These are phyloP conservation scores for Boulengerochromis microlepis DNA, from an alignment of 2,113 vertebrate genomes.

Conservation along the genomic window DNA sequence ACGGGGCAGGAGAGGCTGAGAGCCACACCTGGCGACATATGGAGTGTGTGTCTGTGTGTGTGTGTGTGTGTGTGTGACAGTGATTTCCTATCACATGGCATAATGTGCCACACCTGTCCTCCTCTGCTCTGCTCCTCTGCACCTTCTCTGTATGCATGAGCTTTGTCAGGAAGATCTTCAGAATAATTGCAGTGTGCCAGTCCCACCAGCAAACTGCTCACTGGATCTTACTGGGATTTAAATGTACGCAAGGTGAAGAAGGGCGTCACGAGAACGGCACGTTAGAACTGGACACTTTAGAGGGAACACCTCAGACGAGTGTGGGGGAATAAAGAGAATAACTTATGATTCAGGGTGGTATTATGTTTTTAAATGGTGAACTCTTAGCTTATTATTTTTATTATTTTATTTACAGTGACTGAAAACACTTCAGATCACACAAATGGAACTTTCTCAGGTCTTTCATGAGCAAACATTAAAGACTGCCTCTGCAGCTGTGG, in stretches of 20 bases:
- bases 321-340: neutral
- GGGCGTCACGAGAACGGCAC: fast-evolving
- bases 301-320: fast-evolving
- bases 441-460: neutral
- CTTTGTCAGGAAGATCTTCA: neutral
- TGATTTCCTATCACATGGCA: constrained; percentile 17
- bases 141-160: neutral
- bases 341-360: fast-evolving
- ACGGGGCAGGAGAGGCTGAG: constrained; percentile 54
- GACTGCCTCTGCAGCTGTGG: fast-evolving
- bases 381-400: neutral
- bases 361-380: neutral
- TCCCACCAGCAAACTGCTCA: neutral
- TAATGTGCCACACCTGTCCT: constrained; percentile 32
- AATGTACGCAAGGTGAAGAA: neutral
- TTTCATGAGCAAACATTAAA: neutral
- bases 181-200: neutral
- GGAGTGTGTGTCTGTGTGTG: constrained; percentile 10
- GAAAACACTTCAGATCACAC: neutral
- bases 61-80: neutral
- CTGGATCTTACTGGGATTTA: neutral
- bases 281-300: neutral
- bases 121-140: constrained; percentile 8
- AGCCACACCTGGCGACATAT: constrained; percentile 66
- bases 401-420: neutral